Conservation (phyloP, 1,140 invertebrate genomes). For the Samia ricini region DNA sequence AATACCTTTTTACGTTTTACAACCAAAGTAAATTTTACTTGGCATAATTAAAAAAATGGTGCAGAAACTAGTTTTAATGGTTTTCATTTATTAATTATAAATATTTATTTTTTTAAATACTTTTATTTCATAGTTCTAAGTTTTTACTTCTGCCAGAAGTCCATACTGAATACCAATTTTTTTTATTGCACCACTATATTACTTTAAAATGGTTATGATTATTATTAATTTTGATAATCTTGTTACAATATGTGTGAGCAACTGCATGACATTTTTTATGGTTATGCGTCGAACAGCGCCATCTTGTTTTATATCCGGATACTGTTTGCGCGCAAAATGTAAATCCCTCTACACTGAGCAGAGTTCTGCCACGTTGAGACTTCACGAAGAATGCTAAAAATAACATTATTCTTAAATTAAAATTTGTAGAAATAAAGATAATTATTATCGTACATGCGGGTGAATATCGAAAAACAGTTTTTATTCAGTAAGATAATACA, state of each 20-base stretch:
- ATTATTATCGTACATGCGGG: too few species aligned
- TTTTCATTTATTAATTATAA: too few species aligned
- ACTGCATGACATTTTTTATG: conserved; percentile 15
- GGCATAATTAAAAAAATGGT: too few species aligned
- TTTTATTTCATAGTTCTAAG: too few species aligned
- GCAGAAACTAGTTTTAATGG: too few species aligned
- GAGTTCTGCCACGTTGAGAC: conserved; percentile 17
- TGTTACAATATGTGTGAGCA: background rate
- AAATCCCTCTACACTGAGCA: conserved; percentile 18
- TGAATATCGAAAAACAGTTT: too few species aligned
- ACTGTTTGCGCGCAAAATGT: conserved; percentile 16
- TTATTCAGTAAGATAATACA: too few species aligned
- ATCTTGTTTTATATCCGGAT: conserved; percentile 1
- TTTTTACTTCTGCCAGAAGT: too few species aligned
- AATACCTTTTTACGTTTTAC: too few species aligned
- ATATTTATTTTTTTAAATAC: too few species aligned
- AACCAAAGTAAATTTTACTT: too few species aligned
- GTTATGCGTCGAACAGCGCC: conserved; percentile 12
- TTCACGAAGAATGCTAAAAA: conserved; percentile 24
- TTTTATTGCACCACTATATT: background rate
- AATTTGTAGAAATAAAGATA: too few species aligned
- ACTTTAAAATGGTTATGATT: conserved; percentile 29
- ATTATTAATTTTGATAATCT: conserved; percentile 3
- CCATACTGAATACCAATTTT: background rate
- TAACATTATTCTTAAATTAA: background rate